Conservation (phyloP, 2,797 vertebrate species). For the Acipenser transmontanus region DNA sequence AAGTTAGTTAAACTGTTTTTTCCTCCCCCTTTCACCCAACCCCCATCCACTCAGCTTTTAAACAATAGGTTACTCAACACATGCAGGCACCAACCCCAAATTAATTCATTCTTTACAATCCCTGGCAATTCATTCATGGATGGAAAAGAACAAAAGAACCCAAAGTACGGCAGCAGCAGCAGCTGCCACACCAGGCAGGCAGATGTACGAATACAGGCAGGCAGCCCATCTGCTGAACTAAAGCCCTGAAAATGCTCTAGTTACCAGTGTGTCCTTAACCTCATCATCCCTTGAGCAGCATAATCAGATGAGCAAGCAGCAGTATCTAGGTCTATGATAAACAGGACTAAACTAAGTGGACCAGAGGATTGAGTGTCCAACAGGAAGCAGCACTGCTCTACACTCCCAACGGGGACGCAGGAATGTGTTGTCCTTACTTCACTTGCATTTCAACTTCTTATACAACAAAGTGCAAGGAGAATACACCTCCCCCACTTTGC, state of each 20-base stretch:
- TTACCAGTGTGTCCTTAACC: slow-evolving; percentile 68
- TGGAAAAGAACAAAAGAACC: slow-evolving; percentile 74
- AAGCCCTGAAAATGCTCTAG: slow-evolving; percentile 66
- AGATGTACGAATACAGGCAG: slow-evolving; percentile 72
- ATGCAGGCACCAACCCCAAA: slow-evolving; percentile 66
- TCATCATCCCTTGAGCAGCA: slow-evolving; percentile 54
- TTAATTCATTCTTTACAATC: slow-evolving; percentile 75
- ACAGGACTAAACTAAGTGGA: slow-evolving; percentile 30
- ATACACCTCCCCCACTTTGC: slow-evolving; percentile 1
- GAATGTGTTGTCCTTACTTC: slow-evolving; percentile 25
- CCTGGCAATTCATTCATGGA: slow-evolving; percentile 64
- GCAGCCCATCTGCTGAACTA: slow-evolving; percentile 76
- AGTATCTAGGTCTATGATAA: slow-evolving; percentile 46
- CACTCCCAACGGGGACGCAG: slow-evolving; percentile 16
- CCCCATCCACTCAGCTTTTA: slow-evolving; percentile 46
- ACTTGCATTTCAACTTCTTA: slow-evolving; percentile 27
- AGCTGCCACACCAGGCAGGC: slow-evolving; percentile 86
- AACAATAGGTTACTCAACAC: slow-evolving; percentile 71
- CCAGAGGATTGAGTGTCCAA: slow-evolving; percentile 12
- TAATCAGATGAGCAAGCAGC: slow-evolving; percentile 68
- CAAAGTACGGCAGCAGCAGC: slow-evolving; percentile 45
- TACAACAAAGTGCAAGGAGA: slow-evolving; percentile 18
- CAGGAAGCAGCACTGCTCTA: slow-evolving; percentile 14
- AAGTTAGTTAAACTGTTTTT: slow-evolving; percentile 30
- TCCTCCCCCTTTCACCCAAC: background rate